Evolutionary conservation across 2,888 invertebrate genomes (phyloP).

Genomic region (Pollenia griseotomentosa): DNA sequence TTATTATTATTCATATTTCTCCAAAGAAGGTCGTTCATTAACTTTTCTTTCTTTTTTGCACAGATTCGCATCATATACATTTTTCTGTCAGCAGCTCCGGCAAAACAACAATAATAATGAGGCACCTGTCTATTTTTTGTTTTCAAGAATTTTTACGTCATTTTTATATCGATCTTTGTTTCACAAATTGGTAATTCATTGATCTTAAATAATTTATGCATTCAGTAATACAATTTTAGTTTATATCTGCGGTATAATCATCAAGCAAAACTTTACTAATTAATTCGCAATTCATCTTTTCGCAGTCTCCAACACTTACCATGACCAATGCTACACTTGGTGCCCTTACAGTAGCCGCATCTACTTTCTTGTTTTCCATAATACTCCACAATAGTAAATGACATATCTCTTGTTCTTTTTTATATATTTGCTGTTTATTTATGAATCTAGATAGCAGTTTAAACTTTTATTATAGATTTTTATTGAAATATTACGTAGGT

Average conservation of each 20-base stretch:
- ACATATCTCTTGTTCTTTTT: constrained; percentile 60
- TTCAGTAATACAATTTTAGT: no score
- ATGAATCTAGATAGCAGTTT: background rate
- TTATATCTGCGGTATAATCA: no score
- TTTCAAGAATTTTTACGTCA: background rate
- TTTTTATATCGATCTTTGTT: background rate
- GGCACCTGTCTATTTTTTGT: constrained; percentile 12
- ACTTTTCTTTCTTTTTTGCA: background rate
- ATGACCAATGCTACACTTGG: constrained; percentile 78
- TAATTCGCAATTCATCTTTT: background rate
- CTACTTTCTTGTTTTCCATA: constrained; percentile 79
- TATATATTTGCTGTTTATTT: background rate
- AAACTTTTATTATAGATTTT: background rate
- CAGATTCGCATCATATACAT: constrained; percentile 1
- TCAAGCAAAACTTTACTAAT: background rate
- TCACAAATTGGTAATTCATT: background rate
- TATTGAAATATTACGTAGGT: background rate
- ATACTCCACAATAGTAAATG: constrained; percentile 77
- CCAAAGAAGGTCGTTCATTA: constrained; percentile 34
- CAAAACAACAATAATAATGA: background rate
- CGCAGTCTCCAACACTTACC: constrained; percentile 77
- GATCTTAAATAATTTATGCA: background rate
- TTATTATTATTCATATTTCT: background rate
- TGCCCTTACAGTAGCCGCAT: constrained; percentile 81
- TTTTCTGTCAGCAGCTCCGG: background rate